phyloP scores from a whole-genome alignment of 2,797 vertebrate species.

The Prunella strophiata region DNA sequence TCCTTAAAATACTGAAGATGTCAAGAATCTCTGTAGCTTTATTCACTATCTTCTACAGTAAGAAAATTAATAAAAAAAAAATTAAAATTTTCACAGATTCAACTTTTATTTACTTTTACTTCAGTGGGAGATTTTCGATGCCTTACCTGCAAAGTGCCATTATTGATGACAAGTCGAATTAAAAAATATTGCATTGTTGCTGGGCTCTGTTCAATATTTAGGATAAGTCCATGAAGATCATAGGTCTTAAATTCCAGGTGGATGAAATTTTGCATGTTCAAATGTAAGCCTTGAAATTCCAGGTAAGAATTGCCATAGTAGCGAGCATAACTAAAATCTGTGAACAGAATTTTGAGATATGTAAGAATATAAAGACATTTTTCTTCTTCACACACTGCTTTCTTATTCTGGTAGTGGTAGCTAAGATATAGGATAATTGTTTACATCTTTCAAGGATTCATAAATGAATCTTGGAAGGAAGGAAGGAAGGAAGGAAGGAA shows the following conservation, averaged over 20 bases:
- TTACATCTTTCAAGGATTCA: neutral
- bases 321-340: slow-evolving; percentile 76
- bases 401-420: neutral
- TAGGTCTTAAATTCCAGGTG: slow-evolving; percentile 82
- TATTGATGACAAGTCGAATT: slow-evolving; percentile 57
- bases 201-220: slow-evolving; percentile 79
- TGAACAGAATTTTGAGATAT: slow-evolving; percentile 24
- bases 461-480: neutral
- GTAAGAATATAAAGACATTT: neutral
- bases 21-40: neutral
- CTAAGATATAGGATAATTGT: neutral
- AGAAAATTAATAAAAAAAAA: neutral
- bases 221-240: slow-evolving; percentile 76
- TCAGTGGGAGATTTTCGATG: neutral
- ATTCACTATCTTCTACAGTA: neutral
- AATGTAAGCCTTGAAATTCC: slow-evolving; percentile 82
- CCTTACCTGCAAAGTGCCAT: slow-evolving; percentile 66
- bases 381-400: neutral
- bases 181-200: neutral
- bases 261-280: slow-evolving; percentile 78
- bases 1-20: neutral
- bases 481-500: too few species aligned
- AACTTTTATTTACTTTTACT: neutral
- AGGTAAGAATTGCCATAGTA: slow-evolving; percentile 85
- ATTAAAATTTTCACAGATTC: neutral